phyloP scores from a whole-genome alignment of 2,888 invertebrate genomes.

The Molorchus minor region DNA sequence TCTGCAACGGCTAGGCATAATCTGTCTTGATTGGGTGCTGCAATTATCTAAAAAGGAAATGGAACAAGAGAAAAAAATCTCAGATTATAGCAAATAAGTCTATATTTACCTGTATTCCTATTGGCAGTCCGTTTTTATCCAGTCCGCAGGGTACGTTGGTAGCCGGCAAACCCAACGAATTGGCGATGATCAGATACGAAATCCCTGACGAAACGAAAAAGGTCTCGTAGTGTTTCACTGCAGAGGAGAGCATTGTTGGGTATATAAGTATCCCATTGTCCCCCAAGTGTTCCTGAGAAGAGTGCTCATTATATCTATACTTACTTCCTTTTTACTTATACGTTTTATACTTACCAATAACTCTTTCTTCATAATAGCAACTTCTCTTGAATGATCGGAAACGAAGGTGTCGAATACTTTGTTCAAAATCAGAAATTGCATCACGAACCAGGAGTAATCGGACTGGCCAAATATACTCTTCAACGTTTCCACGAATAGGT shows the following conservation, averaged over 20 bases:
- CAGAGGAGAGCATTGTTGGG: constrained; percentile 73
- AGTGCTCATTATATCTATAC: too few relatives aligned
- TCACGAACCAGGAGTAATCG: constrained; percentile 57
- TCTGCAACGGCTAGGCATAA: constrained; percentile 82
- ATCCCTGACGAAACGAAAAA: constrained; percentile 68
- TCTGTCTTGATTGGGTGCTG: constrained; percentile 78
- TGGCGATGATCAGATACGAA: constrained; percentile 73
- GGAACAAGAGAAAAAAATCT: background rate
- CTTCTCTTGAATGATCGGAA: constrained; percentile 38
- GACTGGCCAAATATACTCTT: constrained; percentile 59
- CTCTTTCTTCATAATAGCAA: constrained; percentile 45
- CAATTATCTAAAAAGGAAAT: constrained; percentile 69
- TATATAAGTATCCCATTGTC: constrained; percentile 76
- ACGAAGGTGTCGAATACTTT: constrained; percentile 29
- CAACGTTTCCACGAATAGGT: constrained; percentile 50
- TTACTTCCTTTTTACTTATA: too few relatives aligned
- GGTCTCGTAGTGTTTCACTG: constrained; percentile 73
- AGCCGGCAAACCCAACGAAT: constrained; percentile 78
- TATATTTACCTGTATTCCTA: constrained; percentile 75
- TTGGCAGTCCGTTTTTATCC: constrained; percentile 71
- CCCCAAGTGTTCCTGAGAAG: constrained; percentile 68
- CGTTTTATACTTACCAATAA: constrained; percentile 61
- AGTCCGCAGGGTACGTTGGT: constrained; percentile 78
- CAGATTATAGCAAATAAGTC: background rate
- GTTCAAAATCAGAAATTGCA: constrained; percentile 34